Evolutionary conservation across 2,113 vertebrate genomes (phyloP).

Genomic region (Stercorarius parasiticus): DNA sequence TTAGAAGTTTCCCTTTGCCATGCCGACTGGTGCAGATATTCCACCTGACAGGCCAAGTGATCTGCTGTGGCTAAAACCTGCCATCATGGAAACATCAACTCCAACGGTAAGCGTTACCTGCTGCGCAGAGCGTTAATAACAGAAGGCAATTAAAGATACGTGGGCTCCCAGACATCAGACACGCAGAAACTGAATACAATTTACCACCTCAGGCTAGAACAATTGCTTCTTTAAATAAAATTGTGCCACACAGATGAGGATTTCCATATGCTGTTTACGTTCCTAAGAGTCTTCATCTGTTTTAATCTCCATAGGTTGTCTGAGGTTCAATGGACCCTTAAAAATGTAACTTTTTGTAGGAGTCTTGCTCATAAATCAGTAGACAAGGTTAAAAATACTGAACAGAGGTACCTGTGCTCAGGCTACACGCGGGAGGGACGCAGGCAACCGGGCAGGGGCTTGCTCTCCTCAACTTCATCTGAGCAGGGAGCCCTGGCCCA

Average conservation of each 20-base stretch:
- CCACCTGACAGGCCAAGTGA: neutral
- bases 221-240: neutral
- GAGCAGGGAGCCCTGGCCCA: neutral
- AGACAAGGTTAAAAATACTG: neutral
- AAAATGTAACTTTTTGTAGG: neutral
- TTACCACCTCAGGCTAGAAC: neutral
- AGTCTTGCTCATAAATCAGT: neutral
- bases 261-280: neutral
- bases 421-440: accelerated
- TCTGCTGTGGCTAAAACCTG: neutral
- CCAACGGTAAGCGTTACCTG: neutral
- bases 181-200: neutral
- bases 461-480: neutral
- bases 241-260: neutral
- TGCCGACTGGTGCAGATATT: neutral
- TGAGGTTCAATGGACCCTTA: neutral
- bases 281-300: neutral
- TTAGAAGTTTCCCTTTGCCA: neutral
- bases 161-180: neutral
- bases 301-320: neutral
- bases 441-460: neutral
- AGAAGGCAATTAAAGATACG: neutral
- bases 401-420: neutral
- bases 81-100: neutral
- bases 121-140: neutral